Conservation (phyloP, 2,797 vertebrate species). For the Sebastes minor region DNA sequence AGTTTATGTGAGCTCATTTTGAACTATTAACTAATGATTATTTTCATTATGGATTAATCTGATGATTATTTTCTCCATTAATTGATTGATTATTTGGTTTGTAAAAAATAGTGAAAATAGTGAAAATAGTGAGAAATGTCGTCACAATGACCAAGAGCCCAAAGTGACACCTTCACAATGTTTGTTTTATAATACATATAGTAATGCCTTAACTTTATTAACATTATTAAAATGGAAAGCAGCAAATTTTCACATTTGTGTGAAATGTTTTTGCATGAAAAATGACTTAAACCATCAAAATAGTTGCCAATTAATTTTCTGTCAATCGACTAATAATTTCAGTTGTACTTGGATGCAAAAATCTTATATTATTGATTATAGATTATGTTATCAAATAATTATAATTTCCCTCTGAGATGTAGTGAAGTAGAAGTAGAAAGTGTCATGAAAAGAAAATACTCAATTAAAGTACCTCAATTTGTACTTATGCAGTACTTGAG, state of each 20-base stretch:
- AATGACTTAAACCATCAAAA: not conserved
- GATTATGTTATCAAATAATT: not conserved
- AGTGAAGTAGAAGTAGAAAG: not conserved
- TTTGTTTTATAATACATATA: too few relatives aligned
- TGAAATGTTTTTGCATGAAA: not conserved
- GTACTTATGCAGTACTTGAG: not conserved
- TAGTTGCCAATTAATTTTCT: not conserved
- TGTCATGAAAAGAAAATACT: not conserved
- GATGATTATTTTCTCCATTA: too few relatives aligned
- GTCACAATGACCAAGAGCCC: too few relatives aligned
- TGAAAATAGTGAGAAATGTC: too few relatives aligned
- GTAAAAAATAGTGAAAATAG: too few relatives aligned
- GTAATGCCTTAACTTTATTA: not conserved
- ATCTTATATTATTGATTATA: not conserved
- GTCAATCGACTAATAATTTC: not conserved
- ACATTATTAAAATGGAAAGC: not conserved
- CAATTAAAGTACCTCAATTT: not conserved
- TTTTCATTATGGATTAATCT: too few relatives aligned
- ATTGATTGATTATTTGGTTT: too few relatives aligned
- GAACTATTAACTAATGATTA: not conserved
- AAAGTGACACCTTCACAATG: too few relatives aligned
- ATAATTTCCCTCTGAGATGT: not conserved
- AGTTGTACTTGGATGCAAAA: not conserved
- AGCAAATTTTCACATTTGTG: not conserved
- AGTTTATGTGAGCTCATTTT: not conserved